Conservation (phyloP, 1,140 invertebrate species). For the Leptestheria dahalacensis region DNA sequence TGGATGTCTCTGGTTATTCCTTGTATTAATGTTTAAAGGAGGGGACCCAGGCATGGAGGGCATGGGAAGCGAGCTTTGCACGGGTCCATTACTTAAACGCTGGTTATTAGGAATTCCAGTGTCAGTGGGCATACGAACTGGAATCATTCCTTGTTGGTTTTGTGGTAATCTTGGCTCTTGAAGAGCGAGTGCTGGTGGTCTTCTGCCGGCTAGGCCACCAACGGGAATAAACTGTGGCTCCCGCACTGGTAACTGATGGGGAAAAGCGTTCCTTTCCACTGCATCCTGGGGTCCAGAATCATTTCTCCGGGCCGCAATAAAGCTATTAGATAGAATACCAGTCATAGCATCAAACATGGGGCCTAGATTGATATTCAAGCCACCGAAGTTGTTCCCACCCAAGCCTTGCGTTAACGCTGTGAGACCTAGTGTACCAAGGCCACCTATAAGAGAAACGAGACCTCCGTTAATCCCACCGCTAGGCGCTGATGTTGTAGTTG, state of each 20-base stretch:
- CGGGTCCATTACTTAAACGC: too few relatives aligned
- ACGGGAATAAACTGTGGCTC: slow-evolving; percentile 11
- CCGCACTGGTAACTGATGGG: not conserved
- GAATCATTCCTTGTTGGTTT: not conserved
- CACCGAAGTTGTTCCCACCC: slow-evolving; percentile 7
- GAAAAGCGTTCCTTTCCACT: not conserved
- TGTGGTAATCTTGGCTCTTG: not conserved
- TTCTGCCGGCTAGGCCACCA: not conserved
- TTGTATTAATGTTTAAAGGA: not conserved
- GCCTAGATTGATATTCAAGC: slow-evolving; percentile 19
- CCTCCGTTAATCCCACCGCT: not conserved
- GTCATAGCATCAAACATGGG: slow-evolving; percentile 25
- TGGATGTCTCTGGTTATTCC: not conserved
- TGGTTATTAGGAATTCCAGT: too few relatives aligned
- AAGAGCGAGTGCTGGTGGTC: not conserved
- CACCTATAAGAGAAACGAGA: slow-evolving; percentile 13
- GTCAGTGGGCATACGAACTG: not conserved
- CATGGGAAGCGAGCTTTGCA: too few relatives aligned
- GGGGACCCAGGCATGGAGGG: not conserved
- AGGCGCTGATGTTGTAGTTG: not conserved
- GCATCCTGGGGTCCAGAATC: not conserved
- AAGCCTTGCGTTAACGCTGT: slow-evolving; percentile 18
- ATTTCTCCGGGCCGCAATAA: slow-evolving; percentile 17
- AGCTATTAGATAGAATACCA: slow-evolving; percentile 23
- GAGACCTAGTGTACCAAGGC: slow-evolving; percentile 18